phyloP scores from a whole-genome alignment of 2,113 vertebrate species.

The Rhea americana region DNA sequence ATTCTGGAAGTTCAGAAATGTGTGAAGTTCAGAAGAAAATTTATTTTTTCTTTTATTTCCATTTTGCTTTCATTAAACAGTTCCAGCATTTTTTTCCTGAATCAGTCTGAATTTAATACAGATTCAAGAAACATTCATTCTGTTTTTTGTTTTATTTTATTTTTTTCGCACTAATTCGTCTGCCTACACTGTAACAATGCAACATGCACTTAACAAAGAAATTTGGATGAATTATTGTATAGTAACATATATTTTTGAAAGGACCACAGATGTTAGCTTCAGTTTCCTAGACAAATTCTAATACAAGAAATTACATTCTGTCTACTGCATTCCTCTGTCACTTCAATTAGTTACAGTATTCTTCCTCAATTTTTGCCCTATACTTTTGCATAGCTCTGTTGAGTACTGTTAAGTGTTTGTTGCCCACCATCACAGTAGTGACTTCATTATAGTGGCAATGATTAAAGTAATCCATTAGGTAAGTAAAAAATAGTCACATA shows the following conservation, averaged over 20 bases:
- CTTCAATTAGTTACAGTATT: conserved; percentile 54
- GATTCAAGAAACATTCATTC: not conserved
- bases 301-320: conserved; percentile 24
- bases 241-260: conserved; percentile 1
- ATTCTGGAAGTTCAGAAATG: not conserved
- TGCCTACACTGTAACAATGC: not conserved
- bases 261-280: not conserved
- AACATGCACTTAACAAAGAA: not conserved
- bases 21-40: not conserved
- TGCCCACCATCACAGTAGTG: not conserved
- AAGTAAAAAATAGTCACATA: not conserved
- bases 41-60: not conserved
- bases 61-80: not conserved
- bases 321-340: conserved; percentile 54
- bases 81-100: not conserved
- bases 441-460: not conserved
- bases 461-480: not conserved
- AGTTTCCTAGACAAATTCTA: conserved; percentile 43
- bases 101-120: not conserved
- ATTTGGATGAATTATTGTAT: not conserved
- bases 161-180: not conserved
- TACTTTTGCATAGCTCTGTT: not conserved
- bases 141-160: not conserved
- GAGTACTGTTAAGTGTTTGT: not conserved
- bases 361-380: not conserved